Conservation (phyloP, 2,888 invertebrate genomes). For the Celastrina argiolus region DNA sequence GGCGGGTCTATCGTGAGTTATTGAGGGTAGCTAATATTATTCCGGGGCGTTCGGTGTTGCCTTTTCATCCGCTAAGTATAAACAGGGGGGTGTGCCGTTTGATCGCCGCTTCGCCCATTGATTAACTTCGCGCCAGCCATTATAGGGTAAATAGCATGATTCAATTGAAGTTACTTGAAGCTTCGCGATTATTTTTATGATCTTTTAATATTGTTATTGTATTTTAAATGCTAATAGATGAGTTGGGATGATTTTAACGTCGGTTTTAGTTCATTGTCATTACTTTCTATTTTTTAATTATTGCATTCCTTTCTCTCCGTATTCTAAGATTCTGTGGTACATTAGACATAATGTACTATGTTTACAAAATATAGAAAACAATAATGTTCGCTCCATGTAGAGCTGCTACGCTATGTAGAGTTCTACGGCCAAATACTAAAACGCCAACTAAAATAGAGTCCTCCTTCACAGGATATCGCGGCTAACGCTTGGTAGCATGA, state of each 20-base stretch:
- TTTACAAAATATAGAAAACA: too few species aligned
- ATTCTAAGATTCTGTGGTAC: too few species aligned
- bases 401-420: too few species aligned
- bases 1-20: conserved; percentile 64
- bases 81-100: conserved; percentile 75
- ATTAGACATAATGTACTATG: too few species aligned
- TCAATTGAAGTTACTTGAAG: conserved; percentile 33
- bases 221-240: not conserved
- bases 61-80: conserved; percentile 77
- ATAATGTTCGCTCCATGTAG: too few species aligned
- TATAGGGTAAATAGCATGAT: conserved; percentile 39
- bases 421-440: too few species aligned
- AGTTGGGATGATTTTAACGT: not conserved
- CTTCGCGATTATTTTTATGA: conserved; percentile 22
- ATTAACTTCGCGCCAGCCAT: conserved; percentile 65
- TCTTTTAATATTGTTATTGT: conserved; percentile 12
- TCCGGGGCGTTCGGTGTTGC: conserved; percentile 76
- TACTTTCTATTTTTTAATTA: too few species aligned
- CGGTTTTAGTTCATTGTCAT: not conserved
- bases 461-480: too few species aligned
- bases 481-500: too few species aligned
- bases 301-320: too few species aligned
- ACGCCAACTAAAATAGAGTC: too few species aligned
- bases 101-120: conserved; percentile 63
- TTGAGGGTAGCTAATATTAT: conserved; percentile 77